phyloP scores from a whole-genome alignment of 2,797 vertebrate species.

The Huso huso region DNA sequence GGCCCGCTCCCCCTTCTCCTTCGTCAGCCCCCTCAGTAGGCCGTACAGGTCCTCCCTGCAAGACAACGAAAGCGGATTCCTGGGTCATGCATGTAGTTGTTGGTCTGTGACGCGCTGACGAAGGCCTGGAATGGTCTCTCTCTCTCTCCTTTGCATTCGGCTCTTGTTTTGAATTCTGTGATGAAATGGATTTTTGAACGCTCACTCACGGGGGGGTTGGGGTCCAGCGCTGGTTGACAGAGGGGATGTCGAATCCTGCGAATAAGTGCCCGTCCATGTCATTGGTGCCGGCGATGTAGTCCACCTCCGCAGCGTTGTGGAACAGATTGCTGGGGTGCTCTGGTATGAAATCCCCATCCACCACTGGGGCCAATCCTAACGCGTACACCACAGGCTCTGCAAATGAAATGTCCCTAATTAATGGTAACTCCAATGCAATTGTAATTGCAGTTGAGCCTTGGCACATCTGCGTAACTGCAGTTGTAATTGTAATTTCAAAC shows the following conservation, averaged over 20 bases:
- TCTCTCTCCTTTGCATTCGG: too few relatives aligned
- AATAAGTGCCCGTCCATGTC: conserved; percentile 88
- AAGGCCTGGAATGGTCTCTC: background rate
- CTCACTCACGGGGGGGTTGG: conserved; percentile 57
- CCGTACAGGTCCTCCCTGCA: conserved; percentile 56
- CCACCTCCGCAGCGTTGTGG: conserved; percentile 69
- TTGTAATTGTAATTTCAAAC: too few relatives aligned
- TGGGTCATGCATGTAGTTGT: background rate
- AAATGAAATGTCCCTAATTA: background rate
- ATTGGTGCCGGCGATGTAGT: conserved; percentile 76
- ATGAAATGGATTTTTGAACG: background rate
- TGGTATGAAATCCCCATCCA: conserved; percentile 86
- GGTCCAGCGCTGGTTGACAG: conserved; percentile 50
- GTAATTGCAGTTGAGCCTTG: too few relatives aligned
- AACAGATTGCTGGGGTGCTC: conserved; percentile 67
- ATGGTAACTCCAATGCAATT: too few relatives aligned
- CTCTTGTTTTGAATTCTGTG: too few relatives aligned
- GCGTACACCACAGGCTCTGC: conserved; percentile 65
- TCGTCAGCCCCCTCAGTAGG: conserved; percentile 57
- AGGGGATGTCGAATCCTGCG: conserved; percentile 61
- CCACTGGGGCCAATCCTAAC: conserved; percentile 60
- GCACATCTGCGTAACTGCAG: too few relatives aligned
- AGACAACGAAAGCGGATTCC: conserved; percentile 6
- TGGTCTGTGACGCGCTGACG: background rate
- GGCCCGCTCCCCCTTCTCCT: conserved; percentile 52